Percentiles rank a stretch among this genome's conserved stretches.
Conservation (phyloP, 2,888 invertebrate genomes). For the Spodoptera picta region DNA sequence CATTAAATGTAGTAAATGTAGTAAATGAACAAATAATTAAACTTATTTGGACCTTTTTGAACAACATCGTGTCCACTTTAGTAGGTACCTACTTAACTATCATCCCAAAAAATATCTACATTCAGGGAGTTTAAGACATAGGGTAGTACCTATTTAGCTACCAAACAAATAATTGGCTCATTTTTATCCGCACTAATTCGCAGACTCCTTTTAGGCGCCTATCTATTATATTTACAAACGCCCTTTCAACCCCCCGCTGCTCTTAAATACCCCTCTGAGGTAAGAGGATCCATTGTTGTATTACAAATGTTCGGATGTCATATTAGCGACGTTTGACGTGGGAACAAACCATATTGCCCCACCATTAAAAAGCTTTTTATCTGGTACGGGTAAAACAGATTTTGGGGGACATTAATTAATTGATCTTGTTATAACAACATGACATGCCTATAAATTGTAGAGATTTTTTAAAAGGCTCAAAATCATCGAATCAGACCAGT, state of each 20-base stretch:
- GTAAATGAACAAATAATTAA: no score
- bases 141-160: no score
- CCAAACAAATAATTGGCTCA: no score
- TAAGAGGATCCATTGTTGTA: conserved; percentile 83
- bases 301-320: conserved; percentile 86
- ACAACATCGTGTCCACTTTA: no score
- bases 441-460: no score
- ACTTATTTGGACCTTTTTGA: no score
- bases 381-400: conserved; percentile 48
- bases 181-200: conserved; percentile 5
- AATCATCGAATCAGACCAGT: no score
- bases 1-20: no score
- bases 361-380: conserved; percentile 61
- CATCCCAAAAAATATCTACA: no score
- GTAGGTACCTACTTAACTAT: no score
- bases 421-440: conserved; percentile 1
- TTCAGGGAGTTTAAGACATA: no score
- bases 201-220: conserved; percentile 43
- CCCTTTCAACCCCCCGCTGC: conserved; percentile 65
- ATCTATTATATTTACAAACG: conserved; percentile 47
- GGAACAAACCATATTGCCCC: conserved; percentile 78
- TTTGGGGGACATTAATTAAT: conserved; percentile 26
- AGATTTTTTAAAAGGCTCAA: no score
- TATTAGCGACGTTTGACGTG: conserved; percentile 81
- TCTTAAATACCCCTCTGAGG: conserved; percentile 70